Base-by-base conservation (phyloP, 2,113 vertebrate genomes). In the Xiphophorus hellerii region DNA sequence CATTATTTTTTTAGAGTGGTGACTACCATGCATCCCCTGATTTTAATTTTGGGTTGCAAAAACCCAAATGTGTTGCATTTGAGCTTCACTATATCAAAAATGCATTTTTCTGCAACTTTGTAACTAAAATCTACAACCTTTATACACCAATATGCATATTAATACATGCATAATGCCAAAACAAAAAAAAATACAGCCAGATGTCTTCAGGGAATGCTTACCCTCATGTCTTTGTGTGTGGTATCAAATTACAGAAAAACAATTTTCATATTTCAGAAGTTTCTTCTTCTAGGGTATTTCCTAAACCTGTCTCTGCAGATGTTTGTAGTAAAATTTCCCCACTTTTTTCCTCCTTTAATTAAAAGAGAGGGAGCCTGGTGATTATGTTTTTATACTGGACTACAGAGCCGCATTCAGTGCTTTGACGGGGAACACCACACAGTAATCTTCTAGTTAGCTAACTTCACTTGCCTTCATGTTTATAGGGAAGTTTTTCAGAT, bases 371-470 rank as follows among this genome's bases (percentile, higher is more conserved):
- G 66, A 73, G 71, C 74, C 68, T 70, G 70, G 84, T 89, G 86
- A 93, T 93, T 91, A 91, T 80, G 76, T 92, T 88, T 92, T 90
- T 85, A 85, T 85, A 75, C 81, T 39, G 27, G 73, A 76, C 87
- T 86, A 79, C 84, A 80, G 71, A 84, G 74, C 65, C 74, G 35
- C 69, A 72, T 65, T 80, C 10, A 62, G 79, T 29, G 17, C 78
- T 78, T 14, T 61, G 51, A 83, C 14, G 48, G 82, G 84, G 78
- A 84, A 81, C 89, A 77, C 83, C 74, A 83, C 84, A 85, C 86
- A 74, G 84, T 81, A 84, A 42, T 51, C 77, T 83, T 84, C 68
- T 62, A 70, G 78, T 87, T 86, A 76, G 83, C 74, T 58, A 58
- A 74, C 79, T 85, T 73, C 82, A 73, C 76, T 88, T n/a, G 75